Evolutionary conservation across 1,140 invertebrate genomes (phyloP), one percentile per base, ranked within the genome.

Genomic region (Drosophila pruinosa): DNA sequence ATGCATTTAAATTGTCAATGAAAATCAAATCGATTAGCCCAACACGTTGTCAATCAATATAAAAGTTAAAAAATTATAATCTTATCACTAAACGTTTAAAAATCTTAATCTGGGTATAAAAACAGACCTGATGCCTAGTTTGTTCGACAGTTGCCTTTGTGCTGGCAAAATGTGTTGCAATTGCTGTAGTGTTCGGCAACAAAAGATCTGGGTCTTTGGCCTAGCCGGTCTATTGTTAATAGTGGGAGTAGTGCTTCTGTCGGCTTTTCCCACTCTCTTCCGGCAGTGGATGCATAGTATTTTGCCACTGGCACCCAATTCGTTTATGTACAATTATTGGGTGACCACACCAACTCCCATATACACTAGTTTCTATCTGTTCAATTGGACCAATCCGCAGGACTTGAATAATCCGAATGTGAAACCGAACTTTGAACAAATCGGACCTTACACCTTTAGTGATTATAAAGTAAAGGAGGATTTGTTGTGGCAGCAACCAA

Each of bases 351-450:
- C 95, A 0, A 92, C 96, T 38, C 95, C 96, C 0, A 93, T 97
- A 89, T 95, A 94, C 75, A 93, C 96, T 24, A 94, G 94, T 45
- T 92, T 97, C 64, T 95, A 95, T 90, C 92, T 97, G 17, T 97
- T 95, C 80, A 97, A 97, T 91, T 97, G 96, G 95, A 97, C 95
- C 0, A 97, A 97, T 91, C 89, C 94, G 0, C 89, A 94, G 6
- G 90, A 94, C 15, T 93, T 94, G 14, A 82, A 91, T 2, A 89
- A 92, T 26, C 41, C 72, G 7, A 68, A 68, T 1, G 91, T 92
- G 0, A 96, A 95, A 78, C 95, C 95, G 1, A 91, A 93, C 24
- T 94, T 95, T 59, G 91, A 93, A 38, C 93, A 95, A 91, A 85
- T 95, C 76, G 94, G 94, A 1, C 94, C 94, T 0, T 94, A 94